Percentiles rank a stretch among this genome's conserved stretches.
phyloP scores from a whole-genome alignment of 92 coral and sea anemone genomes.

The Actinostola sp. region DNA sequence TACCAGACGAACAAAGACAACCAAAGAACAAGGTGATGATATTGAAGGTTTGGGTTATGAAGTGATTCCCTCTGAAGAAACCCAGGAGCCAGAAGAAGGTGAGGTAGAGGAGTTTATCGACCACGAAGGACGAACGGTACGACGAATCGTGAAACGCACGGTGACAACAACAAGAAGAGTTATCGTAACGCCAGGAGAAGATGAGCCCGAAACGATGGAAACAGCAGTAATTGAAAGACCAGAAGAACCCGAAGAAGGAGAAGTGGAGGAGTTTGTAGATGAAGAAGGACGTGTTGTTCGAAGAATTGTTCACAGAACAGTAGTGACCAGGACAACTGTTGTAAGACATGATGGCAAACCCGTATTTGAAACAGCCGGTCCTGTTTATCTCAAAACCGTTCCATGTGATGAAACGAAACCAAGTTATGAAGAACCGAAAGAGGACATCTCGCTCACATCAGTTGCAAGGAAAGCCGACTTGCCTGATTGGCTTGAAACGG shows the following conservation, averaged over 20 bases:
- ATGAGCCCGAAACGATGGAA: conserved; percentile 8
- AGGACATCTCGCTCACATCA: conserved; percentile 2
- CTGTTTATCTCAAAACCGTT: conserved; percentile 26
- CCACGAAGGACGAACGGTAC: conserved; percentile 73
- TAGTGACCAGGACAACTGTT: conserved; percentile 24
- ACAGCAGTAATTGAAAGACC: no score
- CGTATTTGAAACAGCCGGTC: conserved; percentile 40
- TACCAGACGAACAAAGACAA: no score
- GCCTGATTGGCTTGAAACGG: conserved; percentile 3
- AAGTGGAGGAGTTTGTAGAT: conserved; percentile 69
- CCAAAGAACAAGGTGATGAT: no score
- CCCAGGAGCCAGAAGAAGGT: conserved; percentile 10
- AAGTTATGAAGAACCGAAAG: background rate
- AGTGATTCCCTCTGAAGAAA: conserved; percentile 20
- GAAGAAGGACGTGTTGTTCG: conserved; percentile 67
- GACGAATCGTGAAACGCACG: conserved; percentile 64
- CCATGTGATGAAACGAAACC: conserved; percentile 7
- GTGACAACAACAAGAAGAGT: conserved; percentile 25
- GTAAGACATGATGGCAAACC: conserved; percentile 10
- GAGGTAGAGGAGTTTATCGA: conserved; percentile 46
- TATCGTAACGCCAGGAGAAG: background rate
- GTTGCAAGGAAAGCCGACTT: background rate
- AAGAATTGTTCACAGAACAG: conserved; percentile 58
- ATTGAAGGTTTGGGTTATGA: no score
- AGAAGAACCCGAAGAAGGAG: conserved; percentile 34